Conservation (phyloP, 2,888 invertebrate genomes). For the Kryphioiulus occultus region DNA sequence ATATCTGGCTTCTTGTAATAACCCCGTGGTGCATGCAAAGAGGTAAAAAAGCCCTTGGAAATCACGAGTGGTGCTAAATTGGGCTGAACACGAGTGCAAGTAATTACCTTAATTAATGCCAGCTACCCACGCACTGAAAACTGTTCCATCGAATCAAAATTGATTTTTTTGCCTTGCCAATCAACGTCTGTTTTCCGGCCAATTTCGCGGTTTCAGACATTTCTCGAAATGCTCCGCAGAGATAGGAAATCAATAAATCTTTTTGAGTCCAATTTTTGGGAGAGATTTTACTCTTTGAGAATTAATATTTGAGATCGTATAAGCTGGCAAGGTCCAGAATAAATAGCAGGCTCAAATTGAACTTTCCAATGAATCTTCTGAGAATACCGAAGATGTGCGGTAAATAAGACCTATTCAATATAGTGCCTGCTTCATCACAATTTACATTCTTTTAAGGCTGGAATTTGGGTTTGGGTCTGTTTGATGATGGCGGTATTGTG, state of each 20-base stretch:
- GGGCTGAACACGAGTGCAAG: not conserved
- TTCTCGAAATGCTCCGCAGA: not conserved
- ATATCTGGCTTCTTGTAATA: not conserved
- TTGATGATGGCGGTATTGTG: too few species aligned
- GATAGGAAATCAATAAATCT: not conserved
- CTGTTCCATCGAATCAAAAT: not conserved
- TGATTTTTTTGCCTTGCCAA: not conserved
- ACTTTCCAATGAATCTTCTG: too few species aligned
- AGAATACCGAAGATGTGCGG: too few species aligned
- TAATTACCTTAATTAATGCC: slow-evolving; percentile 11
- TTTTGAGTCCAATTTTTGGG: not conserved
- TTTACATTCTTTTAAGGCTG: too few species aligned
- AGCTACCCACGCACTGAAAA: not conserved
- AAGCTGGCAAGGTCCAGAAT: too few species aligned
- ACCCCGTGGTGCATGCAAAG: not conserved
- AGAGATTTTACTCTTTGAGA: too few species aligned
- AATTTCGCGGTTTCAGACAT: not conserved
- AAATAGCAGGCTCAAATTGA: too few species aligned
- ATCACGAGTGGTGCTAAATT: slow-evolving; percentile 7
- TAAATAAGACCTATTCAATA: too few species aligned
- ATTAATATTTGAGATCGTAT: not conserved
- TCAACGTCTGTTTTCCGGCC: not conserved
- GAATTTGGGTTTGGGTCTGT: too few species aligned
- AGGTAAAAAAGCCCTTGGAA: not conserved
- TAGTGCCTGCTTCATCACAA: too few species aligned